phyloP scores from a whole-genome alignment of 2,113 vertebrate genomes.

The Colinus virginianus region DNA sequence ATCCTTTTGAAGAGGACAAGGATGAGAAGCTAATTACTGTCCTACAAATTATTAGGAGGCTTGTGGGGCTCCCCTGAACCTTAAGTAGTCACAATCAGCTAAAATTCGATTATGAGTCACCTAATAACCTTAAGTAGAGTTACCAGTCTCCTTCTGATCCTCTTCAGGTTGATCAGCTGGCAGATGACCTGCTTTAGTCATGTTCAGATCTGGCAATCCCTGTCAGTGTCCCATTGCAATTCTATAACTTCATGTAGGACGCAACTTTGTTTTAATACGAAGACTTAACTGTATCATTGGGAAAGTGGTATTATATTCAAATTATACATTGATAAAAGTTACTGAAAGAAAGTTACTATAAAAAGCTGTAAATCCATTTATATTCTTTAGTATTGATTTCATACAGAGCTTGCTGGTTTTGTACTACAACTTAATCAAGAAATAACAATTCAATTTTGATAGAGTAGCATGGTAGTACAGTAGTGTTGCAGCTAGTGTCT shows the following conservation, averaged over 20 bases:
- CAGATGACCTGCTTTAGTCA: slow-evolving; percentile 15
- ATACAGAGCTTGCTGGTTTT: not conserved
- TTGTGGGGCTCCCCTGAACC: not conserved
- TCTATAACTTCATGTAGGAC: not conserved
- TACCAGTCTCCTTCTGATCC: slow-evolving; percentile 35
- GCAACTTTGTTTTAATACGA: not conserved
- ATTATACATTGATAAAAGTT: not conserved
- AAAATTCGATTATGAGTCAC: slow-evolving; percentile 38
- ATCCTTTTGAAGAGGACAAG: not conserved
- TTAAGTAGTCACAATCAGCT: slow-evolving; percentile 36
- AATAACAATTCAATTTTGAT: not conserved
- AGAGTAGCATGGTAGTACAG: not conserved
- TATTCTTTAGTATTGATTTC: not conserved
- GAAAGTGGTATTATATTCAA: not conserved
- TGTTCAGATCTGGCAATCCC: not conserved
- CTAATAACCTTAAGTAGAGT: slow-evolving; percentile 27
- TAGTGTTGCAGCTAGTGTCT: not conserved
- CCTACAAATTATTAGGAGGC: not conserved
- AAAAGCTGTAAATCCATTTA: not conserved
- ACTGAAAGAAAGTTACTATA: not conserved
- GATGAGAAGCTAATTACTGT: slow-evolving; percentile 5
- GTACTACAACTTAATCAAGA: not conserved
- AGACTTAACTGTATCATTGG: not conserved
- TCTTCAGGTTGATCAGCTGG: slow-evolving; percentile 13
- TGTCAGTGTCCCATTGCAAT: not conserved